Base-by-base conservation (phyloP, 2,113 vertebrate species). In the Xenotilapia flavipinnis region DNA sequence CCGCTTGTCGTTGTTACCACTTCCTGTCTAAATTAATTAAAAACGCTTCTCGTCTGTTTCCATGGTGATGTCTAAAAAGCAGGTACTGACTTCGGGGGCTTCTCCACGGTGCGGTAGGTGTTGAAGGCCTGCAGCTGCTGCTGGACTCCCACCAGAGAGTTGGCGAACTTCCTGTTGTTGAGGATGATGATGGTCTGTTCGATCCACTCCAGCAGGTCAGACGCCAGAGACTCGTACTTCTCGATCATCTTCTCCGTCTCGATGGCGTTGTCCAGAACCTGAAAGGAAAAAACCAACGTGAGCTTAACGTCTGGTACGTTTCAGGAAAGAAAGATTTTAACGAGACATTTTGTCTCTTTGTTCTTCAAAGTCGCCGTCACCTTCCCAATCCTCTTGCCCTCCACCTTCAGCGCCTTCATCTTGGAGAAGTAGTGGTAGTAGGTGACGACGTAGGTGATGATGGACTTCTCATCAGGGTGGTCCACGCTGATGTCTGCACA, bases 381-480 rank as follows among this genome's bases (percentile, higher is more conserved):
- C 97, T 99, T 99, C 77, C 98, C 98, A 0, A 99, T 99, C n/a
- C 98, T 97, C 82, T 99, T 99, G 89, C 98, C 98, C 95, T 99
- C 98, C 26, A 99, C 98, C 84, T 99, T 99, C 93, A 99, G 96
- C 7, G 98, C 98, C 95, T 99, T 99, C 98, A 99, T 99, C 97
- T 99, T 99, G 87, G 98, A 99, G 96, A 99, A 99, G 96, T 99
- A 99, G 96, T 99, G 98, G 94, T 99, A 99, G 68, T 99, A 99
- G 1, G 99, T 99, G 81, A 99, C 98, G 85, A 99, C 98, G 0
- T 99, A 99, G 54, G 99, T 99, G 96, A 99, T 99, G 92, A 99
- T 98, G 49, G 98, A 99, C 92, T 99, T 99, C 95, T 99, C 98
- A 83, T 99, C 98, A 2, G 99, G 98, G 51, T 99, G 98, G 94